Evolutionary conservation across 1,140 invertebrate species (phyloP), one percentile per base, ranked within the genome.

Genomic region (Artemia franciscana): DNA sequence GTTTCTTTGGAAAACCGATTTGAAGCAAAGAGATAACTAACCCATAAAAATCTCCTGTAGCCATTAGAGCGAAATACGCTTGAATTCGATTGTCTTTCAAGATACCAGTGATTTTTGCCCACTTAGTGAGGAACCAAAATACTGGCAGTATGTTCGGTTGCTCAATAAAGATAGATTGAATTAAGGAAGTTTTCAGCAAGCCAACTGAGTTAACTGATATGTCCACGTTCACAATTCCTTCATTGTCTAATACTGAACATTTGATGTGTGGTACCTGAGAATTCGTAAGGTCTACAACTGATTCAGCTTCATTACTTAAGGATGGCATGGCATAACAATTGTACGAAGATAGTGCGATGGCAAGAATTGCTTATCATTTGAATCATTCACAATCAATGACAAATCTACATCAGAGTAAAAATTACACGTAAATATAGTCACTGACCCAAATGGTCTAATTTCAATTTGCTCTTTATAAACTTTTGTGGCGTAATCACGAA

Each of bases 71-170:
- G 18, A 60, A n/a, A 9, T 24, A 24, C 12, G 24, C 21, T 9
- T 21, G 60, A 24, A 60, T 26, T 2, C 60, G 60, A 25, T 60
- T 60, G 21, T 60, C 60, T 27, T 60, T 60, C n/a, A 60, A 18
- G 26, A 60, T 60, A 12, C 60, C 60, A 24, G 26, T 25, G n/a
- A 26, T 18, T 2, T 25, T 21, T 18, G 60, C 24, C 60, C 60
- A 60, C 1, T 25, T 21, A 26, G 26, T 25, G 18, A 60, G 24
- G 15, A 60, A 28, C 60, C 60, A 60, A 21, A 60, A 27, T 9
- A 5, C 5, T 9, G 60, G 60, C 12, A 60, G 26, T 7, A 60
- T 7, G 2, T 3, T 12, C 5, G 60, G 60, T 12, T 60, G 21
- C 9, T 24, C 12, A 18, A 18, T 26, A 26, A 24, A 60, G 5